Base-by-base conservation (phyloP, 2,888 invertebrate genomes). In the Myopa tessellatipennis region DNA sequence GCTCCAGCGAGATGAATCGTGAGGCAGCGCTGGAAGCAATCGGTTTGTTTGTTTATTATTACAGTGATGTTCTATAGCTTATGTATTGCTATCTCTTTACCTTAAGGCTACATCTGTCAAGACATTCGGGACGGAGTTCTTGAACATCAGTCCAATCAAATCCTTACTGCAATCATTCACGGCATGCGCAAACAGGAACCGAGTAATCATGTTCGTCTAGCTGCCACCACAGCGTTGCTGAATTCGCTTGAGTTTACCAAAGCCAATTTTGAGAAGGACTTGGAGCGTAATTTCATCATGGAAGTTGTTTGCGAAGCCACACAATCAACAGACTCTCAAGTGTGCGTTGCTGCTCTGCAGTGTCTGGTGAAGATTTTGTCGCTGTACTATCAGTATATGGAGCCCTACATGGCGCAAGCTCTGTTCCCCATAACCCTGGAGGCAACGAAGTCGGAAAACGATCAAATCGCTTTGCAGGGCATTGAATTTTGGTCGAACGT, bases 401-500 rank as follows among this genome's bases (percentile, higher is more conserved):
- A 99, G 88, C 95, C 96, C 16, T 99, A 99, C 87, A 99, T 99
- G 99, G 97, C 95, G 0, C 96, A 95, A 86, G 99, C 99, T 16
- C 90, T 99, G 26, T 99, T 99, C 90, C 98, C 99, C 45, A 99
- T 99, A 78, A 98, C 99, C 10, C 91, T 99, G 87, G 97, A 98
- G 90, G 98, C 99, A 12, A 99, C 99, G 98, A 98, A 97, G 88
- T 96, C 96, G 26, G 97, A 97, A 81, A 93, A 95, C 82, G 98
- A 99, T 90, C 98, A 98, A 83, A 95, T 99, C 75, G 95, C 98
- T 26, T 92, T 99, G 77, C 99, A 99, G 91, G 99, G 99, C 82
- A 99, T 99, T 88, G 99, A 99, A 90, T 99, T 99, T 90, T 99
- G 99, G 99, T 99, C 98, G 5, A 99, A 98, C 85, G 98, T 99